A percentile compares a stretch with the other conserved stretches of the same genome.
Conservation (phyloP, 2,888 invertebrate species). For the Entomobrya multifasciata region DNA sequence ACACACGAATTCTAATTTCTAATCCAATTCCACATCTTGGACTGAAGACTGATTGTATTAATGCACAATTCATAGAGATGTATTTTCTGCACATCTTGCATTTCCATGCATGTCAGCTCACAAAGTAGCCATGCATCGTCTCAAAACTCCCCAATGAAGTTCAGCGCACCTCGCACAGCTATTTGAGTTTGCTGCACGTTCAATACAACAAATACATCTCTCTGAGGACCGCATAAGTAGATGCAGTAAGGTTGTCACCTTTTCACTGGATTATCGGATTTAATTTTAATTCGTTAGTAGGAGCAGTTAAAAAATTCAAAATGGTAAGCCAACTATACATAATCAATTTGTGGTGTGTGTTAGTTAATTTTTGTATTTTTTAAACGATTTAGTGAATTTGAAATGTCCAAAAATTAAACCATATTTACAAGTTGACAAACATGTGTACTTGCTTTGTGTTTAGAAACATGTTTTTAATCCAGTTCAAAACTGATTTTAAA, state of each 20-base stretch:
- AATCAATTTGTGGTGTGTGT: background rate
- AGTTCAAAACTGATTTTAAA: background rate
- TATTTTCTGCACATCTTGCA: too few relatives aligned
- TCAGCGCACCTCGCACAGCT: background rate
- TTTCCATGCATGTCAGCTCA: too few relatives aligned
- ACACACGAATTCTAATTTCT: too few relatives aligned
- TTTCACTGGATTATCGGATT: constrained; percentile 24
- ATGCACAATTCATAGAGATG: too few relatives aligned
- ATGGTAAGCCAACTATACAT: constrained; percentile 54
- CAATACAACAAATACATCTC: constrained; percentile 28
- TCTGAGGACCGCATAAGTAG: background rate
- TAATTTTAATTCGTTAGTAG: constrained; percentile 15
- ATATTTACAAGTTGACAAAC: too few relatives aligned
- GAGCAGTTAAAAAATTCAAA: constrained; percentile 28
- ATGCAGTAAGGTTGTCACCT: background rate
- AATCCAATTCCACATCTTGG: too few relatives aligned
- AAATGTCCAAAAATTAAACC: too few relatives aligned
- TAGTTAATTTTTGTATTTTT: background rate
- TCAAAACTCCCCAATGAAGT: constrained; percentile 21
- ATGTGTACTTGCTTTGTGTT: too few relatives aligned
- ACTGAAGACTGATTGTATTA: too few relatives aligned
- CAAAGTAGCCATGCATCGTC: too few relatives aligned
- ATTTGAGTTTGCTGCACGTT: constrained; percentile 65
- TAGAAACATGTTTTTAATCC: too few relatives aligned
- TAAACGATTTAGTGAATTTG: too few relatives aligned